Conservation (phyloP, 2,797 vertebrate species). For the Poeciliopsis turneri region DNA sequence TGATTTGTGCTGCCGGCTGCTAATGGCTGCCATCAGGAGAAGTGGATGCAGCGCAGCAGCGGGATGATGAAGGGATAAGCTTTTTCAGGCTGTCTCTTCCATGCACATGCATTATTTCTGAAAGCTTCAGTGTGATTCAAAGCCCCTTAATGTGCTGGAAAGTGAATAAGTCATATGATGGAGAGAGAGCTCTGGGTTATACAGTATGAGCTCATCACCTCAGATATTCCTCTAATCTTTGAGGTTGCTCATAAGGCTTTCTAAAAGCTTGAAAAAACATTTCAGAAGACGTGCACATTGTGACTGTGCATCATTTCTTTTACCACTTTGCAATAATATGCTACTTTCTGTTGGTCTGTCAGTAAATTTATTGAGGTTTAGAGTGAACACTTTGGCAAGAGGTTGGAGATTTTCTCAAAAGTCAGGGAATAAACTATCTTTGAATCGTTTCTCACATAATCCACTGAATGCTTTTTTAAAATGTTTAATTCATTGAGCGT, state of each 20-base stretch:
- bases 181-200: slow-evolving; percentile 53
- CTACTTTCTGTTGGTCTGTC: neutral
- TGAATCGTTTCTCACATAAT: neutral
- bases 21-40: slow-evolving; percentile 66
- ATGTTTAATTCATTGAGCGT: slow-evolving; percentile 1
- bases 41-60: slow-evolving; percentile 50
- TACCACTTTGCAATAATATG: neutral
- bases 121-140: slow-evolving; percentile 20
- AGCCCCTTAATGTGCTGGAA: slow-evolving; percentile 4
- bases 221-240: slow-evolving; percentile 50
- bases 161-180: slow-evolving; percentile 59
- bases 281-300: slow-evolving; percentile 7
- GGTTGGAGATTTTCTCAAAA: neutral
- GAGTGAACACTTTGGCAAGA: neutral
- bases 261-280: slow-evolving; percentile 37
- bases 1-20: slow-evolving; percentile 38
- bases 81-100: slow-evolving; percentile 25
- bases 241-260: slow-evolving; percentile 48
- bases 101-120: slow-evolving; percentile 29
- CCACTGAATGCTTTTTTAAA: neutral
- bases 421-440: neutral
- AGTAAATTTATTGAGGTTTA: neutral
- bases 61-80: slow-evolving; percentile 58
- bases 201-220: slow-evolving; percentile 63
- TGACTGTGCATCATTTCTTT: neutral